Evolutionary conservation across 2,113 vertebrate genomes (phyloP).

Genomic region (Tragelaphus imberbis): DNA sequence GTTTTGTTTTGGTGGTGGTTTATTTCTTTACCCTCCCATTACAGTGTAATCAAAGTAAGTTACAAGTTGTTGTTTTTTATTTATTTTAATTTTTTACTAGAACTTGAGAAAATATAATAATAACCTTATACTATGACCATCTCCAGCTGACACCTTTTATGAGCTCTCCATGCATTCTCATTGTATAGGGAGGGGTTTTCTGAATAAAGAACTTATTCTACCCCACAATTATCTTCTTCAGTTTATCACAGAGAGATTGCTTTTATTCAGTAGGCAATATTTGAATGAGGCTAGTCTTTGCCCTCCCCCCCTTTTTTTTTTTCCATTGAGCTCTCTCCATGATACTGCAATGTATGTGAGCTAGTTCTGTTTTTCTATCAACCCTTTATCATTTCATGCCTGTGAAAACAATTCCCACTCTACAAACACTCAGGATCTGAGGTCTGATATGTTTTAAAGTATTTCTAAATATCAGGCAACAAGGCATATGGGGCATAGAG

Average conservation of each 20-base stretch:
- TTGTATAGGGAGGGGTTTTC: background rate
- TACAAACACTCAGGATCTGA: background rate
- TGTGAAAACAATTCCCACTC: constrained; percentile 30
- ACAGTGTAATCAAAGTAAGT: background rate
- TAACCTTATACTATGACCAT: background rate
- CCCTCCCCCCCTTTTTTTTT: background rate
- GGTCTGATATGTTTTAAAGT: background rate
- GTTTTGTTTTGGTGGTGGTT: background rate
- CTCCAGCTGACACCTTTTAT: background rate
- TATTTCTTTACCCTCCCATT: background rate
- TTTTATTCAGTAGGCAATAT: constrained; percentile 15
- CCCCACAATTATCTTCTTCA: background rate
- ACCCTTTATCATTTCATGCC: background rate
- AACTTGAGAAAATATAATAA: background rate
- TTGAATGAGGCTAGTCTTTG: background rate
- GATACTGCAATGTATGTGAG: background rate
- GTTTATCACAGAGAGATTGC: constrained; percentile 6
- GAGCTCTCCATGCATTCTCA: background rate
- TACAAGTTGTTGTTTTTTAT: background rate
- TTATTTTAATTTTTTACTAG: background rate
- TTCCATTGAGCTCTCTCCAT: background rate
- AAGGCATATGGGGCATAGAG: background rate
- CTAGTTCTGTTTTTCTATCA: constrained; percentile 25
- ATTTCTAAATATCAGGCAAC: background rate
- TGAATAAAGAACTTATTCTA: background rate